Evolutionary conservation across 53 echinoderm and acorn worm genomes (phyloP).

Genomic region (Arbacia lixula): DNA sequence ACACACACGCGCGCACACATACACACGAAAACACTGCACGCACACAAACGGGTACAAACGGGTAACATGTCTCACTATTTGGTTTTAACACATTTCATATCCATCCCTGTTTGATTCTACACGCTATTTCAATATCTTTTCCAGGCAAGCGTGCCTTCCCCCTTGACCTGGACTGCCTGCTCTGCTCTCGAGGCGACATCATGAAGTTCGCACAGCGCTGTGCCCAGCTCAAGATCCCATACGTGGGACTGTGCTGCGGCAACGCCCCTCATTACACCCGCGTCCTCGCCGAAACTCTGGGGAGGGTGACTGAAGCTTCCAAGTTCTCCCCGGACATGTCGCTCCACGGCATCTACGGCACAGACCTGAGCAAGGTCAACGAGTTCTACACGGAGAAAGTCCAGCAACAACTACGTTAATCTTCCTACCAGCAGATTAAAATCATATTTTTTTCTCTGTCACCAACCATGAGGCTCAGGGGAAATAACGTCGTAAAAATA

Average conservation of each 20-base stretch:
- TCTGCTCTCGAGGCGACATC: constrained; percentile 67
- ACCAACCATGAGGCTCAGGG: no score
- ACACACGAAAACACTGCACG: no score
- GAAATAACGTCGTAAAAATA: no score
- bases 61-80: no score
- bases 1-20: no score
- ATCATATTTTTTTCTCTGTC: no score
- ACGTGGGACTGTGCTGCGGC: constrained; percentile 90
- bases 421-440: no score
- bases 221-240: constrained; percentile 71
- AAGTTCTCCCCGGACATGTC: constrained; percentile 71
- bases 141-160: constrained; percentile 74
- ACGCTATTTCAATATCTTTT: background rate
- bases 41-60: no score
- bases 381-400: background rate
- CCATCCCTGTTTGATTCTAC: background rate
- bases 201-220: constrained; percentile 68
- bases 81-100: no score
- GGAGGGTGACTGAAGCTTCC: constrained; percentile 71
- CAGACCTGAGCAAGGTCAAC: background rate
- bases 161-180: constrained; percentile 70
- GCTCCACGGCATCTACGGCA: constrained; percentile 67
- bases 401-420: no score
- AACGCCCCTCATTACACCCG: constrained; percentile 86
- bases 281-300: constrained; percentile 76